These are phyloP conservation scores for Amorpha juglandis DNA, from an alignment of 2,888 invertebrate species.

Conservation along the genomic window DNA sequence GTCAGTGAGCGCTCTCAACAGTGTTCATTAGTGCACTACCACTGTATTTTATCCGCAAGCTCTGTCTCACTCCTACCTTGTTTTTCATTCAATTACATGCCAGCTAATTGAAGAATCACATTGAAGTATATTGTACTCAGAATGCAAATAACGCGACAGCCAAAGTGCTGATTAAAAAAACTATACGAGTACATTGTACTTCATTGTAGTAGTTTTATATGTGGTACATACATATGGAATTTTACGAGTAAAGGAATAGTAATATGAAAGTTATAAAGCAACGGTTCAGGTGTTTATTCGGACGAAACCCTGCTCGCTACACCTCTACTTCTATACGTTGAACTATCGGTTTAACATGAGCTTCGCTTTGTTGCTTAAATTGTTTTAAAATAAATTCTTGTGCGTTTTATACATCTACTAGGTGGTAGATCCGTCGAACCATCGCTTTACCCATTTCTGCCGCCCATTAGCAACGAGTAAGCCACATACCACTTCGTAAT, in stretches of 20 bases:
- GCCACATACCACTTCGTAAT: no score
- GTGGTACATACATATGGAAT: constrained; percentile 23
- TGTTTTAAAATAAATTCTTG: not conserved
- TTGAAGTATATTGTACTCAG: constrained; percentile 28
- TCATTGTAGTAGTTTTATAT: constrained; percentile 6
- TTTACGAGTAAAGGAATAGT: constrained; percentile 30
- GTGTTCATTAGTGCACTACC: constrained; percentile 70
- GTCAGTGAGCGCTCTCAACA: constrained; percentile 51
- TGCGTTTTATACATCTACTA: not conserved
- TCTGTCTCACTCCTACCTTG: constrained; percentile 56
- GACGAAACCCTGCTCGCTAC: constrained; percentile 43
- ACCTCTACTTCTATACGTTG: constrained; percentile 42
- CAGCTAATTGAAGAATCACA: constrained; percentile 60
- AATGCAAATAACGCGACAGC: constrained; percentile 4
- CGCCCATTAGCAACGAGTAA: no score
- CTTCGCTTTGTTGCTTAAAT: constrained; percentile 53
- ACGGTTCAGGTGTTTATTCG: constrained; percentile 45
- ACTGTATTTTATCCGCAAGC: constrained; percentile 58
- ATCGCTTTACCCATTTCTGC: no score
- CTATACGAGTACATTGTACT: not conserved
- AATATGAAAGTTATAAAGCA: constrained; percentile 39
- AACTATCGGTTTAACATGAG: constrained; percentile 66
- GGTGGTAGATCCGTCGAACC: no score
- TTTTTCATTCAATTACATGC: constrained; percentile 65
- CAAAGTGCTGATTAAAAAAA: not conserved